Evolutionary conservation across 2,113 vertebrate species (phyloP).

Genomic region (Scortum barcoo): DNA sequence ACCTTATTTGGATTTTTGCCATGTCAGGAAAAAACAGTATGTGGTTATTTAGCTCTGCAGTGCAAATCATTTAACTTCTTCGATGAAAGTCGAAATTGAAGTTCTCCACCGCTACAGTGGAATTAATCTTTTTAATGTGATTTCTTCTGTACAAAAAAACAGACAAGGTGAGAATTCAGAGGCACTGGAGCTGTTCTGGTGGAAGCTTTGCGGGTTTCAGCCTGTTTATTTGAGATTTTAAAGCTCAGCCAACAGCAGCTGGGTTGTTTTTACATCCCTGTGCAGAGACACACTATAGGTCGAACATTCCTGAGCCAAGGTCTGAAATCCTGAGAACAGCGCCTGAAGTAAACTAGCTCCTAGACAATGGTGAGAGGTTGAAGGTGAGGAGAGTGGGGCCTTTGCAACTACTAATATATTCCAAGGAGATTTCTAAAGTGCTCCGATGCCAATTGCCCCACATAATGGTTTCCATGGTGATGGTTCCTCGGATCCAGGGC

Average conservation of each 20-base stretch:
- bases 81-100: conserved; percentile 34
- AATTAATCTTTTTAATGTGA: conserved; percentile 1
- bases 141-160: conserved; percentile 4
- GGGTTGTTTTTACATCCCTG: conserved; percentile 42
- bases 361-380: conserved; percentile 68
- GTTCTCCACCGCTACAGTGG: not conserved
- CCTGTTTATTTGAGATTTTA: not conserved
- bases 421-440: conserved; percentile 78
- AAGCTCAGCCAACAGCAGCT: not conserved
- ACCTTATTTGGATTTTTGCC: conserved; percentile 51
- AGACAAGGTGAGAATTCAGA: not conserved
- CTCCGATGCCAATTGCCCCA: conserved; percentile 73
- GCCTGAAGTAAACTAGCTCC: conserved; percentile 55
- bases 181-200: not conserved
- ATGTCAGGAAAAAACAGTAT: conserved; percentile 47
- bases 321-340: conserved; percentile 64
- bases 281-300: conserved; percentile 32
- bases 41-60: conserved; percentile 18
- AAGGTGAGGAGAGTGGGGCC: conserved; percentile 68
- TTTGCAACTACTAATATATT: conserved; percentile 78
- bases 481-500: conserved; percentile 60
- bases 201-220: not conserved
- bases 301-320: conserved; percentile 59
- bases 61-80: conserved; percentile 39
- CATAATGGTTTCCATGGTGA: conserved; percentile 85